Conservation (phyloP, 1,140 invertebrate species). For the Brachionus sp. region DNA sequence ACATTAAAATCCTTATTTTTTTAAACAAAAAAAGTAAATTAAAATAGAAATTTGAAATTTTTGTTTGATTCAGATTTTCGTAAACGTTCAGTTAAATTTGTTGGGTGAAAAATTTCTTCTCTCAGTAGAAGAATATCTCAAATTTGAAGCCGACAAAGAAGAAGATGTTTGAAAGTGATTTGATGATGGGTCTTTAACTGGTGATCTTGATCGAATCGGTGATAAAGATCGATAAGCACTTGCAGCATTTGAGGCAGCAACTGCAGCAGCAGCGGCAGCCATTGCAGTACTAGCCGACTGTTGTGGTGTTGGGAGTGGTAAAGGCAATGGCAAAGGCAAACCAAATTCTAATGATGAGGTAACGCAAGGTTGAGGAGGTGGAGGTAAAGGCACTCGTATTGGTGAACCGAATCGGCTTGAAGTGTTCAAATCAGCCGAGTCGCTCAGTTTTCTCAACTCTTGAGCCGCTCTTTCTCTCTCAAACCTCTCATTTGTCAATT, state of each 20-base stretch:
- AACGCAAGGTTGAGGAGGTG: not conserved
- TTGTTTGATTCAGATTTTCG: no score
- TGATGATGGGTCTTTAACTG: not conserved
- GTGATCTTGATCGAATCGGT: constrained; percentile 32
- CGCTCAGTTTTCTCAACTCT: constrained; percentile 37
- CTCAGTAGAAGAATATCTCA: not conserved
- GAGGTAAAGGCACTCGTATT: not conserved
- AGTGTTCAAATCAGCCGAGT: constrained; percentile 18
- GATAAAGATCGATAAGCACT: constrained; percentile 41
- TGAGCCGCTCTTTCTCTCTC: constrained; percentile 50
- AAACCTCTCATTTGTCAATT: constrained; percentile 59
- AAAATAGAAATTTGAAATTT: no score
- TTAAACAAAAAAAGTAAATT: no score
- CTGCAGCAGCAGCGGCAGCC: constrained; percentile 17
- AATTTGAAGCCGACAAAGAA: constrained; percentile 1
- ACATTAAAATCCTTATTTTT: no score
- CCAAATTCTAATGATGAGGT: not conserved
- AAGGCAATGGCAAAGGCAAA: not conserved
- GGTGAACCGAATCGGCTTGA: constrained; percentile 17
- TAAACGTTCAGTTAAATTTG: not conserved
- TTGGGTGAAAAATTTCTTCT: not conserved
- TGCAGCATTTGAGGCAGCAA: constrained; percentile 35
- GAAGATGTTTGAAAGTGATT: constrained; percentile 14
- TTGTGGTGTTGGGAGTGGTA: not conserved
- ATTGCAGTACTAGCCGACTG: constrained; percentile 19